Conservation (phyloP, 2,888 invertebrate genomes). For the Germaria angustata region DNA sequence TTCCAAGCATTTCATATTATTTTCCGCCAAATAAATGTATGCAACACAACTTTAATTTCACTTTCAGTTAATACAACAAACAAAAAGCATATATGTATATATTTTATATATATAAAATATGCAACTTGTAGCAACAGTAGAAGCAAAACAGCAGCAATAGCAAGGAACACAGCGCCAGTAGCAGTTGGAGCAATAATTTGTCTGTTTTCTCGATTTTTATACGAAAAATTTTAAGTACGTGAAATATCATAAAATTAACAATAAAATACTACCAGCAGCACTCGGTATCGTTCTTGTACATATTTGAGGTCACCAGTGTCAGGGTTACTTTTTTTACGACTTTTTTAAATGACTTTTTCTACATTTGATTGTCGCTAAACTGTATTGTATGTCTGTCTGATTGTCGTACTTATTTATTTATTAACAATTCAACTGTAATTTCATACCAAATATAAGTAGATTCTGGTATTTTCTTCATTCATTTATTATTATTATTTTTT, state of each 20-base stretch:
- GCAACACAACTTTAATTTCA: slow-evolving; percentile 18
- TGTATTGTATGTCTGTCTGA: not conserved
- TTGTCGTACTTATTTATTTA: slow-evolving; percentile 31
- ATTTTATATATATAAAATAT: not conserved
- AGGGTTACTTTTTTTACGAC: slow-evolving; percentile 64
- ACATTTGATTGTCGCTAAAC: slow-evolving; percentile 18
- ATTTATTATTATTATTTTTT: not conserved
- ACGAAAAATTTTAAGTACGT: slow-evolving; percentile 47
- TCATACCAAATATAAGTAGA: slow-evolving; percentile 45
- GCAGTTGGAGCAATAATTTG: slow-evolving; percentile 19
- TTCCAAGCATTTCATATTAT: slow-evolving; percentile 25
- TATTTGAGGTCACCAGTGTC: slow-evolving; percentile 65
- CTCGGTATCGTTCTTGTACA: slow-evolving; percentile 32
- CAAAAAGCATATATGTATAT: too few species aligned
- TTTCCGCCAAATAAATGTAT: slow-evolving; percentile 25
- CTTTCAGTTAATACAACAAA: slow-evolving; percentile 6
- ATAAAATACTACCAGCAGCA: slow-evolving; percentile 45
- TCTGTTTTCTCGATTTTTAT: slow-evolving; percentile 1
- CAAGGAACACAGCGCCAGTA: slow-evolving; percentile 23
- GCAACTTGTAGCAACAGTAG: slow-evolving; percentile 52
- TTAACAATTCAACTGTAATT: slow-evolving; percentile 47
- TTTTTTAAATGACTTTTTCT: slow-evolving; percentile 48
- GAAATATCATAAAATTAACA: slow-evolving; percentile 62
- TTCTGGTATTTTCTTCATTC: not conserved
- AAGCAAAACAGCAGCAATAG: slow-evolving; percentile 5